Evolutionary conservation across 2,113 vertebrate species (phyloP).

Genomic region (Tyto alba): DNA sequence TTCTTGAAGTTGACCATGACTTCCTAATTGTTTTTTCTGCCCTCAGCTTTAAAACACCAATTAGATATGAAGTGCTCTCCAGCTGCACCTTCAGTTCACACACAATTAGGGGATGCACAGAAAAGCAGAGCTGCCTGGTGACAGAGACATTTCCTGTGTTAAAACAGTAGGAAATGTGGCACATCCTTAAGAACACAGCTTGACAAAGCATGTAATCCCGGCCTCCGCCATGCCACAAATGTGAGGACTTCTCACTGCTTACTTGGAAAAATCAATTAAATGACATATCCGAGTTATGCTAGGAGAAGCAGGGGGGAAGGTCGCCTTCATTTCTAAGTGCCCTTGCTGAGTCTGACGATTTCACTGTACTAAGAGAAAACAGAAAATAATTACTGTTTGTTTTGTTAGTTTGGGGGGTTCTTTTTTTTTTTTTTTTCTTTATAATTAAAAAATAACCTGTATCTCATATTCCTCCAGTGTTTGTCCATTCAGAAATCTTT

Average conservation of each 20-base stretch:
- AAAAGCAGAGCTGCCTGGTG: not conserved
- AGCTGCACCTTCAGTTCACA: slow-evolving; percentile 16
- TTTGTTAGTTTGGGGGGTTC: too few relatives aligned
- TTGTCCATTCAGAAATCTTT: not conserved
- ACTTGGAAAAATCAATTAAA: not conserved
- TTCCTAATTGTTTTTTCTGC: slow-evolving; percentile 19
- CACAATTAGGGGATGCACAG: not conserved
- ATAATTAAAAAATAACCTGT: not conserved
- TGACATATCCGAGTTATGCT: not conserved
- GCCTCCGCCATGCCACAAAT: not conserved
- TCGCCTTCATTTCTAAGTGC: not conserved
- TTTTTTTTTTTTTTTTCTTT: too few relatives aligned
- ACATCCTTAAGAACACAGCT: slow-evolving; percentile 3
- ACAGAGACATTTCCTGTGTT: slow-evolving; percentile 11
- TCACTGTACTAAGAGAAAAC: slow-evolving; percentile 2
- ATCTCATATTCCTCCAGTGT: not conserved
- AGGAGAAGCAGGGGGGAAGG: not conserved
- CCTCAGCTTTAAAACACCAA: slow-evolving; percentile 19
- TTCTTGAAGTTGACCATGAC: not conserved
- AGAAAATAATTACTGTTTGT: too few relatives aligned
- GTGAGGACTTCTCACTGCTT: not conserved
- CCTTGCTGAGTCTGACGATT: not conserved
- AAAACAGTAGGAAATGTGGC: not conserved
- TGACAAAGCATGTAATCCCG: not conserved
- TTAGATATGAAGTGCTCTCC: not conserved